Conservation (phyloP, 1,140 invertebrate genomes). For the Drosophila neocordata region DNA sequence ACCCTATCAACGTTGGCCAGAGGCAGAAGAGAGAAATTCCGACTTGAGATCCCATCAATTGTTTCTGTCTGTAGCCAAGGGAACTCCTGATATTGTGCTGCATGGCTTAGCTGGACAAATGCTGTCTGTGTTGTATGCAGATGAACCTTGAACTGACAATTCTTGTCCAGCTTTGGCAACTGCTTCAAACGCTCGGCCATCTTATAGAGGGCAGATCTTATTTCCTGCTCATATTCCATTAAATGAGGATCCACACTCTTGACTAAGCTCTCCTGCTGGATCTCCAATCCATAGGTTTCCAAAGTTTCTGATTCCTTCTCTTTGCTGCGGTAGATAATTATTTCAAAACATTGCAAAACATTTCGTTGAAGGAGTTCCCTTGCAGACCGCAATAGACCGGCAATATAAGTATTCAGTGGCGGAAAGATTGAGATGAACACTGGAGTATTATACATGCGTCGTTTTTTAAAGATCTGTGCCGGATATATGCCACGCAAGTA, state of each 20-base stretch:
- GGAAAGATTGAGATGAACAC: constrained; percentile 69
- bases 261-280: neutral
- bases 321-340: constrained; percentile 50
- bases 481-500: constrained; percentile 75
- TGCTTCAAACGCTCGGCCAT: constrained; percentile 61
- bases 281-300: constrained; percentile 57
- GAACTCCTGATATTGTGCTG: constrained; percentile 73
- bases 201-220: constrained; percentile 60
- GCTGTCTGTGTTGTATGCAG: constrained; percentile 69
- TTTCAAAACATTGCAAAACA: constrained; percentile 48
- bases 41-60: neutral
- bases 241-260: constrained; percentile 38
- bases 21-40: constrained; percentile 44
- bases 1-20: constrained; percentile 47
- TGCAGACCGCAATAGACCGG: constrained; percentile 50
- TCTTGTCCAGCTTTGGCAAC: constrained; percentile 48
- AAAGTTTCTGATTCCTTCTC: constrained; percentile 25
- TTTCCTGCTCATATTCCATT: constrained; percentile 66
- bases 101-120: constrained; percentile 60
- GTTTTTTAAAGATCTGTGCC: constrained; percentile 70
- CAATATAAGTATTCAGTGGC: constrained; percentile 66
- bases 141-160: constrained; percentile 64
- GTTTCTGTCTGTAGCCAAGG: constrained; percentile 61
- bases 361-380: constrained; percentile 43
- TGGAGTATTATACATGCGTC: constrained; percentile 68